Base-by-base conservation (phyloP, 2,888 invertebrate species). In the Dicranocentrus wangi region DNA sequence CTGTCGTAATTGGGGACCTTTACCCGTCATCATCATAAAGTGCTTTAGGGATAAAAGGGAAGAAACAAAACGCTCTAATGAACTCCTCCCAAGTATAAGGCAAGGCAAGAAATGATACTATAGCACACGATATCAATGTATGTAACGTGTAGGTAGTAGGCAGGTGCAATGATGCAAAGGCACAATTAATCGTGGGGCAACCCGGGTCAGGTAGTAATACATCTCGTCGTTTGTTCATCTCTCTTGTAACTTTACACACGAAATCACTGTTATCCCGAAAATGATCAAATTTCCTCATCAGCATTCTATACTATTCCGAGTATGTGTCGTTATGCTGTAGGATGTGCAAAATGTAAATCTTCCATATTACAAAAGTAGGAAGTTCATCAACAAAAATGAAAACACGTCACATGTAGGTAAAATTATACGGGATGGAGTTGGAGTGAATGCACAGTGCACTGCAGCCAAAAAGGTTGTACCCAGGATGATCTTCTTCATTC, bases 251-350 rank as follows among this genome's bases (percentile, higher is more conserved):
- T n/a, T n/a, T 17, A n/a, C 19, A 7, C 32, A n/a, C 39, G 65
- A 42, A 43, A 61, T 61, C 61, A 39, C 23, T 65, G 32, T 65
- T 60, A 58, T 55, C 23, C 10, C n/a, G n/a, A 32, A 68, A 1
- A 55, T 58, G 43, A 76, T 68, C 76, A 47, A 60, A 66, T 75
- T 76, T 76, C 68, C 68, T 76, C 68, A 68, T 76, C 78, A 78
- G 43, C 43, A 76, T 53, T n/a, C n/a, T 39, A 76, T 53, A 13
- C n/a, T 39, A 55, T 58, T 70, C 69, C 69, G 28, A 55, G 76
- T 75, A 1, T 10, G 42, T 42, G n/a, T 32, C 32, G 10, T 32
- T 32, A 32, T 32, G 32, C 32, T n/a, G n/a, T n/a, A n/a, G n/a
- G n/a, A n/a, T n/a, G n/a, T n/a, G n/a, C n/a, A n/a, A n/a, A n/a